Evolutionary conservation across 2,797 vertebrate genomes (phyloP).

Genomic region (Valencia hispanica): DNA sequence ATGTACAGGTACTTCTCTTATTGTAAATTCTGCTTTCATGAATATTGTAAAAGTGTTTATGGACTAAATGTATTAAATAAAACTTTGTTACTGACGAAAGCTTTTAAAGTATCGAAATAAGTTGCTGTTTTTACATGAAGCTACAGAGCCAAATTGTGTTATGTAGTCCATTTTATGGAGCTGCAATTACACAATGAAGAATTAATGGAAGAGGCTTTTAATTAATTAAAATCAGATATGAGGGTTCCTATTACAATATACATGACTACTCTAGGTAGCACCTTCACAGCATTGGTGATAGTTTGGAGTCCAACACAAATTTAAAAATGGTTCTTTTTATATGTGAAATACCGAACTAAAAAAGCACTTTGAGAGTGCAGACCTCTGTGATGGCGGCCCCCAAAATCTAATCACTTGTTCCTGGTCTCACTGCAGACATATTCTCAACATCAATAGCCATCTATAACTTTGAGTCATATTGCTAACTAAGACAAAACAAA

Average conservation of each 20-base stretch:
- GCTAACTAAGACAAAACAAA: too few relatives aligned
- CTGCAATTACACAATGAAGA: neutral
- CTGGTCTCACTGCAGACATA: too few relatives aligned
- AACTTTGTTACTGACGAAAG: slow-evolving; percentile 78
- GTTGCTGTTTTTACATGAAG: neutral
- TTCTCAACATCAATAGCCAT: too few relatives aligned
- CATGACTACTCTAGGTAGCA: too few relatives aligned
- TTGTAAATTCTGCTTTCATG: slow-evolving; percentile 82
- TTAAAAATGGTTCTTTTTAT: neutral
- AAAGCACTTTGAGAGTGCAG: too few relatives aligned
- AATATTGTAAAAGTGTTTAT: slow-evolving; percentile 82
- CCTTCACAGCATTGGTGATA: neutral
- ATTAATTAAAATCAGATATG: slow-evolving; percentile 26
- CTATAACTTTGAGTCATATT: too few relatives aligned
- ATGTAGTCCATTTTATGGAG: neutral
- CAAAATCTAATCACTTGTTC: too few relatives aligned
- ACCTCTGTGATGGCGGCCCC: too few relatives aligned
- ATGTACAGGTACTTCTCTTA: slow-evolving; percentile 73
- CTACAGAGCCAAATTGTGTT: slow-evolving; percentile 49
- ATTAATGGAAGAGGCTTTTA: slow-evolving; percentile 24
- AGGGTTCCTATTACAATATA: neutral
- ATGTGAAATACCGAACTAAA: neutral
- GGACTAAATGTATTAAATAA: slow-evolving; percentile 83
- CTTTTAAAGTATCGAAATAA: neutral
- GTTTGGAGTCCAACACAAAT: neutral